Conservation (phyloP, 1,140 invertebrate species). For the Apocrypta bakeri region DNA sequence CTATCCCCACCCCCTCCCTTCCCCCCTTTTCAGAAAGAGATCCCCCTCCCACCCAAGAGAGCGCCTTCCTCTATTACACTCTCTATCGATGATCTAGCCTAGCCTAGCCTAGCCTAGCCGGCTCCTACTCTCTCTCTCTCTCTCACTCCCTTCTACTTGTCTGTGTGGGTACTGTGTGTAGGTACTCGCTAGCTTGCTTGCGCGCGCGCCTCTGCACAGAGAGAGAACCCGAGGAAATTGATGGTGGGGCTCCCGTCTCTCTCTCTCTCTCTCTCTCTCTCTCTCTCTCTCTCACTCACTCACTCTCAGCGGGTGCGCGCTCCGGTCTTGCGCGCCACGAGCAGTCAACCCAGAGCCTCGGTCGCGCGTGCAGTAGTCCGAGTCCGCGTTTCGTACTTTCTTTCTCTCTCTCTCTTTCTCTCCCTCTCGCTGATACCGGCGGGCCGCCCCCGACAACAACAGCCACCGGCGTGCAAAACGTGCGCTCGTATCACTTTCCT, state of each 20-base stretch:
- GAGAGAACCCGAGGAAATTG: constrained; percentile 38
- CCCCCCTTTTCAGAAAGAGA: constrained; percentile 23
- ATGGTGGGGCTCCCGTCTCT: constrained; percentile 59
- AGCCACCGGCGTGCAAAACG: background rate
- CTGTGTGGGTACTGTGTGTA: background rate
- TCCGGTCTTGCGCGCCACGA: constrained; percentile 72
- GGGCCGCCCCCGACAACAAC: background rate
- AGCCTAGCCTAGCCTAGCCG: constrained; percentile 40
- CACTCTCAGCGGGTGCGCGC: constrained; percentile 58
- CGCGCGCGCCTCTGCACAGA: constrained; percentile 16
- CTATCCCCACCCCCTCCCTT: constrained; percentile 42
- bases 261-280: constrained; percentile 51
- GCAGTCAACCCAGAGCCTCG: constrained; percentile 73
- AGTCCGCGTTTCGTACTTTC: constrained; percentile 52
- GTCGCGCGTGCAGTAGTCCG: constrained; percentile 63
- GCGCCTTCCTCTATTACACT: constrained; percentile 51
- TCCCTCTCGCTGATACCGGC: too few species aligned
- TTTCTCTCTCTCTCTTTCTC: background rate
- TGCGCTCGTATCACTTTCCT: background rate
- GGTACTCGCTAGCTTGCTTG: background rate
- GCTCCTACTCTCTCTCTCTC: constrained; percentile 25
- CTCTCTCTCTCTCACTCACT: constrained; percentile 50
- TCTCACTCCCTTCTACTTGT: constrained; percentile 34
- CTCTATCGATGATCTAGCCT: constrained; percentile 51
- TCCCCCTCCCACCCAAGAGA: constrained; percentile 40